A percentile compares a stretch with the other conserved stretches of the same genome.
phyloP scores from a whole-genome alignment of 2,113 vertebrate species.

The Myotis yumanensis region DNA sequence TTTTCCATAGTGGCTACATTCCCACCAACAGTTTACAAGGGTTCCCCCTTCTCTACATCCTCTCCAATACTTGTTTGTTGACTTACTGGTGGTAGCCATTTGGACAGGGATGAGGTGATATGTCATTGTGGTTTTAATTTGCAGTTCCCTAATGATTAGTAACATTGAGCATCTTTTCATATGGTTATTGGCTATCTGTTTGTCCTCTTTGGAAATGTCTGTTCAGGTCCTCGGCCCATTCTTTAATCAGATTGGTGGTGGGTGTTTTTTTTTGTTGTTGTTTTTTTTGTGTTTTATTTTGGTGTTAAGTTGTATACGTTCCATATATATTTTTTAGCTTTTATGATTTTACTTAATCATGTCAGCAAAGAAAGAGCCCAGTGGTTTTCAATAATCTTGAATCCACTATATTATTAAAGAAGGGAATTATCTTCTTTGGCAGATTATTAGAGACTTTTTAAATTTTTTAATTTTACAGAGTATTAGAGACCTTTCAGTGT shows the following conservation, averaged over 20 bases:
- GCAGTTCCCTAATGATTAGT: neutral
- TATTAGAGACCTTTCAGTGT: neutral
- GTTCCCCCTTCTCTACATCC: neutral
- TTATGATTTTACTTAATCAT: neutral
- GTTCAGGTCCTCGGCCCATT: neutral
- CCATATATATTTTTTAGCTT: neutral
- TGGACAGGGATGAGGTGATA: neutral
- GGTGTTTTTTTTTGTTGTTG: too few species aligned
- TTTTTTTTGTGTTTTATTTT: neutral
- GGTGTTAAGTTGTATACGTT: neutral
- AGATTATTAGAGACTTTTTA: neutral
- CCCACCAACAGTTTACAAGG: neutral
- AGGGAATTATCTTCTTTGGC: constrained; percentile 1
- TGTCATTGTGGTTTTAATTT: neutral
- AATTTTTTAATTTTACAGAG: neutral
- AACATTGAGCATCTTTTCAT: neutral
- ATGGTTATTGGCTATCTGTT: neutral
- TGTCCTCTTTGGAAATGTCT: neutral
- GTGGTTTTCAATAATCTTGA: constrained; percentile 12
- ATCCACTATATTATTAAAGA: constrained; percentile 1
- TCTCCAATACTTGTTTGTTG: too few species aligned
- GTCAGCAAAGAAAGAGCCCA: neutral
- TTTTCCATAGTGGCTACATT: neutral
- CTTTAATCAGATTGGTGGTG: too few species aligned
- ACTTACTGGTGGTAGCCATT: neutral